Percentiles rank a stretch among this genome's conserved stretches.
phyloP scores from a whole-genome alignment of 2,888 invertebrate genomes.

The Dicranocentrus wangi region DNA sequence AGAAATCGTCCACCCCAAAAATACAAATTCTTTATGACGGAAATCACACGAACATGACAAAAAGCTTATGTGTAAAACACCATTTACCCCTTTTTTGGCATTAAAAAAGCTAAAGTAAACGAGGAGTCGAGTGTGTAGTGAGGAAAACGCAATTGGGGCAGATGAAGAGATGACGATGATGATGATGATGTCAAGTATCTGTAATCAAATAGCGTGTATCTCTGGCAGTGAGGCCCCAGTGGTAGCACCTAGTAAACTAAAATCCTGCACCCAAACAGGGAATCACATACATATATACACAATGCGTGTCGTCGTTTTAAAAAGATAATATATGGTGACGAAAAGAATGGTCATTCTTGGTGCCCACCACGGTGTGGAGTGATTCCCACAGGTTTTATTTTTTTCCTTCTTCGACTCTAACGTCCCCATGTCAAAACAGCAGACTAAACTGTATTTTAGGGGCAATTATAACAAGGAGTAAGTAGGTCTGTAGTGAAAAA shows the following conservation, averaged over 20 bases:
- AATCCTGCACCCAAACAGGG: too few species aligned
- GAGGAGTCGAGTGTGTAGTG: not conserved
- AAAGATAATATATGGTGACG: too few species aligned
- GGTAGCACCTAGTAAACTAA: too few species aligned
- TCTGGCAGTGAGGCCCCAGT: not conserved
- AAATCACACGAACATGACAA: too few species aligned
- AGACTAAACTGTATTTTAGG: not conserved
- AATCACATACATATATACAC: too few species aligned
- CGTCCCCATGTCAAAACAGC: not conserved
- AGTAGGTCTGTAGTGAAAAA: constrained; percentile 41
- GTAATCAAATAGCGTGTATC: constrained; percentile 11
- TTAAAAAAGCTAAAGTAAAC: not conserved
- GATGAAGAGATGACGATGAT: not conserved
- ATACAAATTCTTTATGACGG: not conserved
- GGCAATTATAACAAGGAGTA: constrained; percentile 26
- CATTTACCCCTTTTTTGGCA: constrained; percentile 8
- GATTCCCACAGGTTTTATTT: not conserved
- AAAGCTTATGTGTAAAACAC: not conserved
- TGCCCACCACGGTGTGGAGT: too few species aligned
- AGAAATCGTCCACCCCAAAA: too few species aligned
- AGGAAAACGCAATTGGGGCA: not conserved
- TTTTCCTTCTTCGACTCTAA: not conserved
- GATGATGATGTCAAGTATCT: constrained; percentile 23
- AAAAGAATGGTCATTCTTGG: too few species aligned
- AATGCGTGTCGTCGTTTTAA: too few species aligned